A percentile compares a stretch with the other conserved stretches of the same genome.
These are phyloP conservation scores for Dysidea cf. avara DNA, from an alignment of 37 sponge, comb jelly and placozoan species.

Conservation along the genomic window DNA sequence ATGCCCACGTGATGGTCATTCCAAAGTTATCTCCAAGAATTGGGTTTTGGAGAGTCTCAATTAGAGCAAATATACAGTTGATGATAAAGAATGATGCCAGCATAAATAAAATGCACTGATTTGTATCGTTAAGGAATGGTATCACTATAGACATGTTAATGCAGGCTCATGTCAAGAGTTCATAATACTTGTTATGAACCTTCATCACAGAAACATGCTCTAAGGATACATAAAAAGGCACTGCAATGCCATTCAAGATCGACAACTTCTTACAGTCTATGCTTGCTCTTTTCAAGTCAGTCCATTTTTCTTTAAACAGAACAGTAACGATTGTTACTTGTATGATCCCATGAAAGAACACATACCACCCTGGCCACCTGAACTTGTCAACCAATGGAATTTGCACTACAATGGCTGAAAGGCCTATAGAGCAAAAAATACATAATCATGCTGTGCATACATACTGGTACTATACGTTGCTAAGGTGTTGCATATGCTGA, in stretches of 20 bases:
- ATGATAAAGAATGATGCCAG: conserved; percentile 22
- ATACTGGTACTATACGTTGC: too few species aligned
- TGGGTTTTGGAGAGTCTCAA: conserved; percentile 68
- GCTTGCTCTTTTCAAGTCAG: conserved; percentile 23
- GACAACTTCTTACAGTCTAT: too few species aligned
- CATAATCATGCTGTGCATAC: too few species aligned
- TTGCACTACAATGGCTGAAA: conserved; percentile 31
- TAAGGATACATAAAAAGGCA: too few species aligned
- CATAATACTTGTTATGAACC: too few species aligned
- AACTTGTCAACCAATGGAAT: conserved; percentile 45
- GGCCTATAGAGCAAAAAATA: conserved; percentile 1
- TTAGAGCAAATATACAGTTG: conserved; percentile 17
- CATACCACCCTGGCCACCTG: conserved; percentile 48
- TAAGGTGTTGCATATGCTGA: too few species aligned
- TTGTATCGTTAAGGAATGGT: too few species aligned
- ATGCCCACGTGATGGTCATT: conserved; percentile 11
- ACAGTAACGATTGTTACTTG: conserved; percentile 2
- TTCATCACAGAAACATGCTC: too few species aligned
- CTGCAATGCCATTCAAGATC: too few species aligned
- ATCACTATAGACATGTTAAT: too few species aligned
- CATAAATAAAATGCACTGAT: conserved; percentile 9
- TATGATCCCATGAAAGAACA: neutral
- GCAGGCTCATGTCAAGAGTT: too few species aligned
- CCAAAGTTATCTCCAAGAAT: conserved; percentile 67
- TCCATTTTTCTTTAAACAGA: conserved; percentile 25